Evolutionary conservation across 2,113 vertebrate species (phyloP), one percentile per base, ranked within the genome.

Genomic region (Damaliscus lunatus): DNA sequence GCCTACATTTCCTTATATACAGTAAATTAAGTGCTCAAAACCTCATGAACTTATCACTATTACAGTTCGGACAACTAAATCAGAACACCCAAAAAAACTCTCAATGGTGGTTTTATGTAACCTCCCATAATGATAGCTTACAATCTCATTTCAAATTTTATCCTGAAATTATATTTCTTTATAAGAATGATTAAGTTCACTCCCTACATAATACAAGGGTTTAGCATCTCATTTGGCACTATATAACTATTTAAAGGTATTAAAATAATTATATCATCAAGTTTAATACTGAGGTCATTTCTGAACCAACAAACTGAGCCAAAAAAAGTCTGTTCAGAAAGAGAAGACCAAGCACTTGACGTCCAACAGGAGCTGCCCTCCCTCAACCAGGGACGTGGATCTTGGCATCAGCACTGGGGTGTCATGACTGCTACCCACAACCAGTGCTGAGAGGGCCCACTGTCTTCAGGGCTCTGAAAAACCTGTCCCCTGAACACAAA

Each of bases 101-200:
- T 57, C 21, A 53, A 53, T 29, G 3, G 46, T 62, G 48, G 13
- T 81, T 90, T 96, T 84, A 50, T 43, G 50, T 21, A 83, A 67
- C 1, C 29, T 64, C 33, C 15, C 23, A 16, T 23, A 94, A 94
- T 21, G 74, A 92, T 0, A 97, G 43, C 55, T 82, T 74, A 3
- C 50, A 87, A 93, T 27, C 82, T 53, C 36, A 64, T 40, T 74
- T 94, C 82, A 60, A 95, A 97, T 77, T 77, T 36, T 74, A 96
- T 90, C 86, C 83, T 87, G 40, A 90, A 96, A 84, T 83, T 62
- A 71, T 46, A 84, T 95, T 92, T 95, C 80, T 96, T 95, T 89
- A 19, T 33, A 67, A 50, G 57, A 95, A 95, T 77, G 60, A 94
- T 78, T 82, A 94, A 27, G 25, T 83, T 84, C 87, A 90, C 80